Conservation (phyloP, 1,140 invertebrate species). For the Lepidotrigona ventralis region DNA sequence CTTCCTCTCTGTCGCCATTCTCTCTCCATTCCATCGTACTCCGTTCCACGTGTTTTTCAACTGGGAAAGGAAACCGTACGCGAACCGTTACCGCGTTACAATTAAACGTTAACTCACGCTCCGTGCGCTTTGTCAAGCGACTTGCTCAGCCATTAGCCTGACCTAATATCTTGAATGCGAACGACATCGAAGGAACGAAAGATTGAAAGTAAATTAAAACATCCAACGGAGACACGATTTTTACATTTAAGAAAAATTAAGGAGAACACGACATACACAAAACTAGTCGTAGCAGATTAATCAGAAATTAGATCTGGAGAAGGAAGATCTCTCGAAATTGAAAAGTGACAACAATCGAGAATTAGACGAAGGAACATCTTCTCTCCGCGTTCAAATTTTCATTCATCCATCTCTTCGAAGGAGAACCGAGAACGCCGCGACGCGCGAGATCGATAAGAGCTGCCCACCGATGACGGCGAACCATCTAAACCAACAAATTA, state of each 20-base stretch:
- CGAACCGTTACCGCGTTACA: slow-evolving; percentile 21
- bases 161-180: background rate
- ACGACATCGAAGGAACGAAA: background rate
- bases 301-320: no score
- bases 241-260: background rate
- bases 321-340: background rate
- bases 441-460: background rate
- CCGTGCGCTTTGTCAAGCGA: background rate
- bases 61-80: slow-evolving; percentile 18
- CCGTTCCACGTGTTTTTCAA: background rate
- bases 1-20: slow-evolving; percentile 42
- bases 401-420: background rate
- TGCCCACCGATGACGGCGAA: background rate
- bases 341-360: no score
- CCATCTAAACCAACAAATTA: slow-evolving; percentile 83
- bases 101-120: slow-evolving; percentile 20
- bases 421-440: background rate
- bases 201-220: no score
- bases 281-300: no score
- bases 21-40: background rate
- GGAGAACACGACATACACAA: background rate
- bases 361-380: background rate
- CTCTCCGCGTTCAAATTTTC: background rate
- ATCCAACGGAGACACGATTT: background rate
- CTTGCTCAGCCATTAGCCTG: background rate